Evolutionary conservation across 1,140 invertebrate species (phyloP).

Genomic region (Physella acuta): DNA sequence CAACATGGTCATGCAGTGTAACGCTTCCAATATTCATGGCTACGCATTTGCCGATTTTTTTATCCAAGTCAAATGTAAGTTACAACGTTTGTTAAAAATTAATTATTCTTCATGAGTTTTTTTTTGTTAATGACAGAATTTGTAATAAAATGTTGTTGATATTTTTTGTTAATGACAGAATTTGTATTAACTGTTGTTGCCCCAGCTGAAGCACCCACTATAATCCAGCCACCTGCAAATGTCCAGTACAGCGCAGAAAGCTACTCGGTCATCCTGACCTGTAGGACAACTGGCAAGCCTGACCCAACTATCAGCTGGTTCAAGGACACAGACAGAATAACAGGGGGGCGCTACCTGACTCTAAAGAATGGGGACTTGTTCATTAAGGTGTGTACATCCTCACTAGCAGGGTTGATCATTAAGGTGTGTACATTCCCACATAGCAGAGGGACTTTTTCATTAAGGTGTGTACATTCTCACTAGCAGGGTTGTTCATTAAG

Average conservation of each 20-base stretch:
- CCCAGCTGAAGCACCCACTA: too few species aligned
- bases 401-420: too few species aligned
- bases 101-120: not conserved
- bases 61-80: conserved; percentile 86
- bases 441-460: not conserved
- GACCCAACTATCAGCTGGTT: conserved; percentile 91
- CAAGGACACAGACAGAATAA: conserved; percentile 76
- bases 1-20: conserved; percentile 97
- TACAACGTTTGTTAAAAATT: conserved; percentile 4
- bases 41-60: conserved; percentile 98
- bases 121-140: too few species aligned
- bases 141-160: too few species aligned
- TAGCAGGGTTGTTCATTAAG: too few species aligned
- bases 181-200: too few species aligned
- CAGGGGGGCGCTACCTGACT: conserved; percentile 80
- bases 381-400: conserved; percentile 34
- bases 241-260: conserved; percentile 74
- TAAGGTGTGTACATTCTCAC: conserved; percentile 16
- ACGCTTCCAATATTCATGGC: conserved; percentile 95
- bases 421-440: too few species aligned
- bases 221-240: conserved; percentile 78
- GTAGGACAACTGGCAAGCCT: conserved; percentile 91
- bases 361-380: conserved; percentile 72
- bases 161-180: too few species aligned
- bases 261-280: conserved; percentile 78